phyloP scores from a whole-genome alignment of 2,113 vertebrate genomes.

The Oncorhynchus tshawytscha region DNA sequence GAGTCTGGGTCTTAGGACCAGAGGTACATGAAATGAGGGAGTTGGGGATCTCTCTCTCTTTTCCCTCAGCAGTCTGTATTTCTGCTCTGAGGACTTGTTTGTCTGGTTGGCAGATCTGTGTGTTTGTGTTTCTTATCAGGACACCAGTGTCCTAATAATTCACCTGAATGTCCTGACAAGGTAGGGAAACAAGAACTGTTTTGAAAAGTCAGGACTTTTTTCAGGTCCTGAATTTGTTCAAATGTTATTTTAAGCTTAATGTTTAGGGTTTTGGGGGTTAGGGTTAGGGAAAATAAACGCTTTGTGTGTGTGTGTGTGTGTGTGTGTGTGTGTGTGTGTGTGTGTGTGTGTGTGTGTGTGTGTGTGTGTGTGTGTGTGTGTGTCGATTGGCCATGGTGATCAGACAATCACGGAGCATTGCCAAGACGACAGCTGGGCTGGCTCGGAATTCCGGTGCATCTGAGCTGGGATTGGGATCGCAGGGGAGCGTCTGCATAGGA shows the following conservation, averaged over 20 bases:
- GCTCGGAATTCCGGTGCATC: constrained; percentile 63
- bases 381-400: constrained; percentile 25
- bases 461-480: constrained; percentile 58
- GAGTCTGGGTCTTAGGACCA: not conserved
- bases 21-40: not conserved
- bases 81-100: no score
- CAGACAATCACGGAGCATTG: constrained; percentile 36
- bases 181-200: no score
- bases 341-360: not conserved
- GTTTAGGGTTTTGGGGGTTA: no score
- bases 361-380: constrained; percentile 7
- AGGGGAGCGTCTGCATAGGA: constrained; percentile 46
- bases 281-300: no score
- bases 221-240: no score
- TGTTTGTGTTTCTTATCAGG: constrained; percentile 5
- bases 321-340: no score
- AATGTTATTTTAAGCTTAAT: no score
- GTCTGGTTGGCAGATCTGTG: constrained; percentile 8
- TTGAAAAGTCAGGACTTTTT: no score
- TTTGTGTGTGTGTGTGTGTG: no score
- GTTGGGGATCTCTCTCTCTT: not conserved
- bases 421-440: constrained; percentile 66
- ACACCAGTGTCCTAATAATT: no score
- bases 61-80: not conserved
- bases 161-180: no score